Conservation (phyloP, 2,113 vertebrate genomes). For the Tachysurus fulvidraco region DNA sequence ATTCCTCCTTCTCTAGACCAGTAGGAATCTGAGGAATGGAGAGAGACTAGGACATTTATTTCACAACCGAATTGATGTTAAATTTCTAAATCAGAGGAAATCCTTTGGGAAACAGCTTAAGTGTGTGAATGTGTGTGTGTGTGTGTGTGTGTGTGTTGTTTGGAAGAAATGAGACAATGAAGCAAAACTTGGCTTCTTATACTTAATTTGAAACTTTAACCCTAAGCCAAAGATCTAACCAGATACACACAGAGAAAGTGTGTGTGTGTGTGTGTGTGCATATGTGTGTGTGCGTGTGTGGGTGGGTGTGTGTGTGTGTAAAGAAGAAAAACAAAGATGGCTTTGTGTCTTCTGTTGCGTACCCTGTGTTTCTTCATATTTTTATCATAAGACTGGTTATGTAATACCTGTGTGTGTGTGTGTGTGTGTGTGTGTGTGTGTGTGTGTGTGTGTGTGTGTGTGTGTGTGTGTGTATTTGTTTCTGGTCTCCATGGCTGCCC, state of each 20-base stretch:
- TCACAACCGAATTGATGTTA: neutral
- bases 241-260: slow-evolving; percentile 36
- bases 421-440: slow-evolving; percentile 28
- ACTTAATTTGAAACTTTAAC: slow-evolving; percentile 27
- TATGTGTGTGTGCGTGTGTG: slow-evolving; percentile 47
- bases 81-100: neutral
- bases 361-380: slow-evolving; percentile 31
- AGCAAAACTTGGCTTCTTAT: slow-evolving; percentile 30
- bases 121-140: slow-evolving; percentile 24
- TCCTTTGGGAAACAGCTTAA: neutral
- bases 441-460: slow-evolving; percentile 35
- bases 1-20: neutral
- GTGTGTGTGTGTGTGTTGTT: neutral
- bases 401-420: slow-evolving; percentile 36
- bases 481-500: slow-evolving; percentile 43
- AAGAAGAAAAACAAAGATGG: slow-evolving; percentile 36
- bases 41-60: neutral
- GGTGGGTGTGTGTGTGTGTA: slow-evolving; percentile 44
- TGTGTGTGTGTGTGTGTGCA: slow-evolving; percentile 48
- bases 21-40: neutral
- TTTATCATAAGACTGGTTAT: slow-evolving; percentile 52
- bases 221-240: slow-evolving; percentile 34
- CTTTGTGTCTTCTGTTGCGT: slow-evolving; percentile 15
- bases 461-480: slow-evolving; percentile 41
- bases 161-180: slow-evolving; percentile 18